Evolutionary conservation across 2,113 vertebrate species (phyloP).

Genomic region (Protomyctophum bolini): DNA sequence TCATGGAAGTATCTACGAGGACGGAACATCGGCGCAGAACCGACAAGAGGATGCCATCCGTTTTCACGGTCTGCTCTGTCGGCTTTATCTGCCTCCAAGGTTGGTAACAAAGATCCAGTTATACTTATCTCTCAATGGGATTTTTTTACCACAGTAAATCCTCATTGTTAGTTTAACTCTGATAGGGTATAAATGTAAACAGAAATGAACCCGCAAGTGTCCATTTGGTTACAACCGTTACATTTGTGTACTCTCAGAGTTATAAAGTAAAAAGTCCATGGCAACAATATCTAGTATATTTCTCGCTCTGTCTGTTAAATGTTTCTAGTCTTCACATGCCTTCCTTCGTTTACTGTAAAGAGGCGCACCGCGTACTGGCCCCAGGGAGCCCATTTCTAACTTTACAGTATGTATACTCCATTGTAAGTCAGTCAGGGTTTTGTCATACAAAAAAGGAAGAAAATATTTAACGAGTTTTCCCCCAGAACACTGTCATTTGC

Average conservation of each 20-base stretch:
- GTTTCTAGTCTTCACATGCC: too few species aligned
- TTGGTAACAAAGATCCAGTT: constrained; percentile 44
- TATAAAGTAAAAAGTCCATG: neutral
- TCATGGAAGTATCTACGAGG: constrained; percentile 62
- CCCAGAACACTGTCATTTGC: too few species aligned
- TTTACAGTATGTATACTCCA: too few species aligned
- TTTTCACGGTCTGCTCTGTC: constrained; percentile 33
- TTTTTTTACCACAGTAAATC: neutral
- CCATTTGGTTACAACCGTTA: neutral
- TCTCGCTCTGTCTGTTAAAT: too few species aligned
- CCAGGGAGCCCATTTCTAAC: too few species aligned
- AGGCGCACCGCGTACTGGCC: too few species aligned
- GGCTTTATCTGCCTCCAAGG: constrained; percentile 73
- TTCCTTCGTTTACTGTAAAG: too few species aligned
- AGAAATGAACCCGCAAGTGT: neutral
- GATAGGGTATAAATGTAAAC: neutral
- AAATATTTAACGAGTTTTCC: too few species aligned
- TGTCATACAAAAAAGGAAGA: too few species aligned
- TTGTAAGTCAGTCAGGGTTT: neutral
- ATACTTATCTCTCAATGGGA: neutral
- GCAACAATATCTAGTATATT: too few species aligned
- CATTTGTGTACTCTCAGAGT: too few species aligned
- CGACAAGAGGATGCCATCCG: constrained; percentile 33
- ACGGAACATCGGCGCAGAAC: constrained; percentile 31
- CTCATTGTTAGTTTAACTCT: too few species aligned